Percentiles rank a stretch among this genome's conserved stretches.
These are phyloP conservation scores for Helostoma temminkii DNA, from an alignment of 2,797 vertebrate species.

Conservation along the genomic window DNA sequence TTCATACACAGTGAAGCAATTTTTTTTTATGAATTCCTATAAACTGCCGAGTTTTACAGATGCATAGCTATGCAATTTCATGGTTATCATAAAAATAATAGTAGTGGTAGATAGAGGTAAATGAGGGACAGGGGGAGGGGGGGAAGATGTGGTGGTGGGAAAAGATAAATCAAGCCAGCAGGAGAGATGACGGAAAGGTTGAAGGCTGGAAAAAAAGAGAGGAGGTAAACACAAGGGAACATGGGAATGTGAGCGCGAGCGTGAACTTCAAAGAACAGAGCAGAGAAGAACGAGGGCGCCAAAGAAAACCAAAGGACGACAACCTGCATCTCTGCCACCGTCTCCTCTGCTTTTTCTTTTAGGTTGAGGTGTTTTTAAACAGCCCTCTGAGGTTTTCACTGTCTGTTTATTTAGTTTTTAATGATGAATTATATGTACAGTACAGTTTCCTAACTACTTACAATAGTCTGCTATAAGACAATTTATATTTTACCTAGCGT, in stretches of 20 bases:
- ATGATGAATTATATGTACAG: not conserved
- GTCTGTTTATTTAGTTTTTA: not conserved
- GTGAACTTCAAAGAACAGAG: conserved; percentile 31
- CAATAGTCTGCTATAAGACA: not conserved
- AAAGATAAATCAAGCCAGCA: conserved; percentile 14
- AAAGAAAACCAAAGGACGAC: not conserved
- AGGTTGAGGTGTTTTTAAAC: not conserved
- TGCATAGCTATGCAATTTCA: not conserved
- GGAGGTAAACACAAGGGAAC: conserved; percentile 17
- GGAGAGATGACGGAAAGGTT: conserved; percentile 13
- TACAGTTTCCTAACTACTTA: not conserved
- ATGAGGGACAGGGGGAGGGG: not conserved
- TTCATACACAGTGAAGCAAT: not conserved
- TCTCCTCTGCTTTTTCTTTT: conserved; percentile 5
- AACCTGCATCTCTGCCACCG: conserved; percentile 7
- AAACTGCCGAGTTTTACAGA: conserved; percentile 1
- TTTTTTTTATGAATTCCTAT: conserved; percentile 4
- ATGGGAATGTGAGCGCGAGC: not conserved
- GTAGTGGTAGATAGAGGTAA: not conserved
- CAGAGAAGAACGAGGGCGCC: not conserved
- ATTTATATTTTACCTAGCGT: too few relatives aligned
- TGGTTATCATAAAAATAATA: not conserved
- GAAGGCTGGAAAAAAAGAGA: not conserved
- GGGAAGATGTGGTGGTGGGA: conserved; percentile 13
- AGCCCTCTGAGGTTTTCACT: conserved; percentile 1